Evolutionary conservation across 2,888 invertebrate genomes (phyloP).

Genomic region (Platycheirus albimanus): DNA sequence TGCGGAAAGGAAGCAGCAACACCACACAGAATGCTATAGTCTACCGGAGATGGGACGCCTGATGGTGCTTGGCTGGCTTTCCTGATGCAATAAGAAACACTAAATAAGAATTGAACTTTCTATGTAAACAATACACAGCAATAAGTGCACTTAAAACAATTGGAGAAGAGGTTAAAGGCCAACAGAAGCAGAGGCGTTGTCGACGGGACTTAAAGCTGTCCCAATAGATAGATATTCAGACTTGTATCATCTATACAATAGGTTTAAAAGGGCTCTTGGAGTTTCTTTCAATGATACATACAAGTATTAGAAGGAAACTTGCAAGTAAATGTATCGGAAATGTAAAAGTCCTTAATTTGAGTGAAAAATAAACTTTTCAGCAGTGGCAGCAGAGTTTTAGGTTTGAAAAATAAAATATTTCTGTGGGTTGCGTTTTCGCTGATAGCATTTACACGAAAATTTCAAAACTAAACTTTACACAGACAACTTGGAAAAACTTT

Average conservation of each 20-base stretch:
- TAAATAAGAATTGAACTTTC: conserved; percentile 70
- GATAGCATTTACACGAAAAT: too few species aligned
- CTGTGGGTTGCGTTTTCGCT: too few species aligned
- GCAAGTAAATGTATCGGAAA: too few species aligned
- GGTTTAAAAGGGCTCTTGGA: background rate
- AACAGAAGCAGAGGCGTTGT: conserved; percentile 43
- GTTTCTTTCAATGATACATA: background rate
- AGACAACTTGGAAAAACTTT: too few species aligned
- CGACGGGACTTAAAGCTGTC: conserved; percentile 34
- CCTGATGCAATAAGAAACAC: conserved; percentile 57
- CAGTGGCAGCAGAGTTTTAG: too few species aligned
- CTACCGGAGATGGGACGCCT: conserved; percentile 51
- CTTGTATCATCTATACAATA: background rate
- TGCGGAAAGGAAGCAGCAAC: conserved; percentile 59
- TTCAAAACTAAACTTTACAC: too few species aligned
- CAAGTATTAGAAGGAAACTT: too few species aligned
- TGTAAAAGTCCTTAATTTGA: too few species aligned
- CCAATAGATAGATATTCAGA: conserved; percentile 17
- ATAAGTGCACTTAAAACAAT: conserved; percentile 73
- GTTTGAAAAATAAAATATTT: too few species aligned
- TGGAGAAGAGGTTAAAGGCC: conserved; percentile 64
- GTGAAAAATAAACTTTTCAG: too few species aligned
- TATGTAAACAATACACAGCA: conserved; percentile 69
- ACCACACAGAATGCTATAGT: conserved; percentile 40
- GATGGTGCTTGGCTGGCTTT: conserved; percentile 38